Percentiles rank a stretch among this genome's conserved stretches.
Evolutionary conservation across 1,140 invertebrate species (phyloP).

Genomic region (Phocides pigmalion): DNA sequence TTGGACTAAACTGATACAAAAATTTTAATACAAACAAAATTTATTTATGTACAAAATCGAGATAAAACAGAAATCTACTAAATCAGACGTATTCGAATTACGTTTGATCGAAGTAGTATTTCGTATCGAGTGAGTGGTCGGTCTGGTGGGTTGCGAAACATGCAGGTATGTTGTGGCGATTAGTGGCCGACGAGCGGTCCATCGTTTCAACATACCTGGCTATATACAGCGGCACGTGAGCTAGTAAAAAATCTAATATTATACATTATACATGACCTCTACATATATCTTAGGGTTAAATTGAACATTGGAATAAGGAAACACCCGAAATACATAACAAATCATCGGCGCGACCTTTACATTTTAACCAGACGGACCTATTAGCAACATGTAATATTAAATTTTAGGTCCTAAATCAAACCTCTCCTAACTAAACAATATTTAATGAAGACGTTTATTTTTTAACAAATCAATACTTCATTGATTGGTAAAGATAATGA

Average conservation of each 20-base stretch:
- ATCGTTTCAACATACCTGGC: slow-evolving; percentile 73
- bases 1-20: no score
- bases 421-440: not conserved
- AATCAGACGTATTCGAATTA: slow-evolving; percentile 63
- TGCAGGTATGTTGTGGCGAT: slow-evolving; percentile 73
- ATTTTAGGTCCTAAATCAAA: not conserved
- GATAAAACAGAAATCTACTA: slow-evolving; percentile 25
- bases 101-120: slow-evolving; percentile 56
- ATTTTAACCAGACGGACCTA: not conserved
- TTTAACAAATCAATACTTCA: no score
- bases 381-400: not conserved
- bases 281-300: no score
- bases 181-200: slow-evolving; percentile 73
- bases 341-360: not conserved
- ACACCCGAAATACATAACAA: not conserved
- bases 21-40: no score
- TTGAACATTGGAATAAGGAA: no score
- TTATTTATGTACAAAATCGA: slow-evolving; percentile 6
- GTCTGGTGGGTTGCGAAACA: slow-evolving; percentile 69
- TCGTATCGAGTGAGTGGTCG: slow-evolving; percentile 74
- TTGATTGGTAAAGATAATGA: not conserved
- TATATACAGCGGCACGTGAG: slow-evolving; percentile 54
- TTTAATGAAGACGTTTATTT: not conserved
- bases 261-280: not conserved
- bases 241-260: slow-evolving; percentile 31